Base-by-base conservation (phyloP, 2,888 invertebrate genomes). In the Drosophila demipolita region DNA sequence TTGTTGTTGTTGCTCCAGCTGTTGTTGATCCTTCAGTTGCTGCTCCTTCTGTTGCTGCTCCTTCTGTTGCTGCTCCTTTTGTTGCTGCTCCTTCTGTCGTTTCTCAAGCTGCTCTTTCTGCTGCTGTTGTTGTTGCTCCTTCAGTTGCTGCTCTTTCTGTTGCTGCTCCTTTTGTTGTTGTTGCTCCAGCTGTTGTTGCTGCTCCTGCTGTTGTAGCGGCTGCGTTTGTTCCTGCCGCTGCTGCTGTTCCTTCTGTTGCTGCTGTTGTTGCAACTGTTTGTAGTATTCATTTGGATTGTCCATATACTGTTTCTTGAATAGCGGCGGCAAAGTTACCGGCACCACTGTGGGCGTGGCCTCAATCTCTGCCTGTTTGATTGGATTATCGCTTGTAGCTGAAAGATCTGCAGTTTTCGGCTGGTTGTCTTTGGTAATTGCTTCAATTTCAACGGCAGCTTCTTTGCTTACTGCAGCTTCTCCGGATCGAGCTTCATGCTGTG, bases 221-320 rank as follows among this genome's bases (percentile, higher is more conserved):
- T 29, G 29, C 4, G 35, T 15, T 35, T 60, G 26, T 20, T 48
- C 1, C 9, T 66, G 45, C 8, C 3, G 20, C 5, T 26, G 15
- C 17, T 3, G 3, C 1, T 36, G 26, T 5, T 67, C 55, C 20
- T 64, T 29, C 3, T 54, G 35, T 48, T 23, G 35, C 23, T 76
- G 77, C 35, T 87, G 69, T 35, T 79, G 69, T 38, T 82, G 82
- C 64, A 88, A 45, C 12, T 80, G 38, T 20, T 76, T 87, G 36
- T 83, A 78, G 50, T 74, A 81, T 23, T 84, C 78, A 55, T 84
- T 85, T 11, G 86, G 88, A 55, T 83, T 55, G 15, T 66, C 50
- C 36, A 73, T 69, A 49, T 80, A 67, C 20, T 73, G 62, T 36
- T 86, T 74, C 8, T 78, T 74, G 6, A 89, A 84, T 8, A 86